Evolutionary conservation across 2,888 invertebrate genomes (phyloP), one percentile per base, ranked within the genome.

Genomic region (Fragum fragum): DNA sequence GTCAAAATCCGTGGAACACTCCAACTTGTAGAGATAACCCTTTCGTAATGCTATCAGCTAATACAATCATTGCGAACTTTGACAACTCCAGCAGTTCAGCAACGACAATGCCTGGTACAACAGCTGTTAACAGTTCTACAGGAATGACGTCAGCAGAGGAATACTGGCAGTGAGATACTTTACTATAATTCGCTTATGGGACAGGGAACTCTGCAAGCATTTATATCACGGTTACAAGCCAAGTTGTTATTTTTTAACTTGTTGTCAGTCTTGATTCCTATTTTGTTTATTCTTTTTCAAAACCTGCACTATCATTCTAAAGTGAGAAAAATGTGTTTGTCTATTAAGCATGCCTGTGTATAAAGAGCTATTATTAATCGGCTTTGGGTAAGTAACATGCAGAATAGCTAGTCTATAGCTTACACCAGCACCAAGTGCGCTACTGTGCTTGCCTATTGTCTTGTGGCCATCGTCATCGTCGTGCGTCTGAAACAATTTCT

Each of bases 1-100:
- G 95, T 84, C 88, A 90, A 61, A 92, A 94, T 72, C 71, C 85
- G 1, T 95, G 94, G 95, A 95, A 95, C 89, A 92, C 93, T 0
- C 77, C 76, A 1, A 89, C 90, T 74, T 95, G 95, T 77, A 95
- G 57, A 52, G 26, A 23, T 1, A 29, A 47, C 14, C 29, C 28
- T 0, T 70, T 52, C 29, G 9, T 2, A 16, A 36, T 36, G 32
- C 9, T 9, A 9, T 36, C 53, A 7, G 23, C 32, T 36, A 9
- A 6, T 36, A 6, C 23, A 53, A 9, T 23, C 18, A n/a, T 21
- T 7, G 1, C n/a, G 3, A n/a, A n/a, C 53, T 5, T n/a, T n/a
- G 23, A 53, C n/a, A 53, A 53, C 21, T 7, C 53, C 7, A 53
- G 23, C 32, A 36, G 32, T 36, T 36, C 9, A 9, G 9, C 3